Evolutionary conservation across 2,797 vertebrate species (phyloP).

Genomic region (Monodelphis domestica): DNA sequence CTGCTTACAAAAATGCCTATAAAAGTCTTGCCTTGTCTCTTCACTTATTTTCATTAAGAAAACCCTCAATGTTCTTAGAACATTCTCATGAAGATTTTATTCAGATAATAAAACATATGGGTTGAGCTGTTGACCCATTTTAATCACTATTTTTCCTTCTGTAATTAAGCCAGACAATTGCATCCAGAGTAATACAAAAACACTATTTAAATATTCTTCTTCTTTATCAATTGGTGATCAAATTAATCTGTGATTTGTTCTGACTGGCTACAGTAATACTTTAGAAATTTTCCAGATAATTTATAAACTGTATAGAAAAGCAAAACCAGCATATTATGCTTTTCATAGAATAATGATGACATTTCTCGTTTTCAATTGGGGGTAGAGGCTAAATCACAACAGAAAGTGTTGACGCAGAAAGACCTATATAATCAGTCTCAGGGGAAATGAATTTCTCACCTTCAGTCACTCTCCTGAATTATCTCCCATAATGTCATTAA

Average conservation of each 20-base stretch:
- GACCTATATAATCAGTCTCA: background rate
- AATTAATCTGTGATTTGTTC: background rate
- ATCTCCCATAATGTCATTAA: background rate
- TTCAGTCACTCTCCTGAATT: background rate
- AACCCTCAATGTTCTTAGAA: background rate
- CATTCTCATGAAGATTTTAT: background rate
- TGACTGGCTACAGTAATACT: background rate
- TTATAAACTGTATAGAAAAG: background rate
- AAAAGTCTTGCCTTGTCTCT: background rate
- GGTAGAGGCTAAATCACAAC: background rate
- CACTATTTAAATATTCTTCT: background rate
- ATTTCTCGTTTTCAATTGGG: background rate
- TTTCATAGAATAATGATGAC: background rate
- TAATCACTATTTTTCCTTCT: background rate
- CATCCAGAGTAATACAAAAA: background rate
- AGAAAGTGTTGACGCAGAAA: conserved; percentile 1
- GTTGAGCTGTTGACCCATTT: background rate
- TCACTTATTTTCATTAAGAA: background rate
- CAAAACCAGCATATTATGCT: background rate
- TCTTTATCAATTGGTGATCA: background rate
- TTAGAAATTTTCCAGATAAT: background rate
- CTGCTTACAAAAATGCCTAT: background rate
- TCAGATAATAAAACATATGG: too few relatives aligned
- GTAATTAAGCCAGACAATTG: background rate
- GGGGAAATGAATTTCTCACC: background rate